Conservation (phyloP, 2,113 vertebrate genomes). For the Hemiprocne comata region DNA sequence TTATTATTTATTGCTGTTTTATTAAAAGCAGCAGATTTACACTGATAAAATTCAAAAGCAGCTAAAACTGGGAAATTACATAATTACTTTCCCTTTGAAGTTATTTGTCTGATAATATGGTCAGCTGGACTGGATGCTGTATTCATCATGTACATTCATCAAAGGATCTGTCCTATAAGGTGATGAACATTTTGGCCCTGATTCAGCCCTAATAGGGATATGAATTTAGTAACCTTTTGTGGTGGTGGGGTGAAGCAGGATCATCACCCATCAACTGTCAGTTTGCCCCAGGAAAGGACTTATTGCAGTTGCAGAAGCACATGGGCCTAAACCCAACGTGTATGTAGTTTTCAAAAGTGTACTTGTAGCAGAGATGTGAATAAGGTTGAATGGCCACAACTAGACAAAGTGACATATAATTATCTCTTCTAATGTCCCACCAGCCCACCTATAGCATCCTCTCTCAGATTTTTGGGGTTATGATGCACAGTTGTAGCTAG, state of each 20-base stretch:
- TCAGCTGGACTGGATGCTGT: background rate
- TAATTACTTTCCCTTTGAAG: background rate
- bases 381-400: background rate
- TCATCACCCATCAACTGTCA: background rate
- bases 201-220: background rate
- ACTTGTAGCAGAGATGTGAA: background rate
- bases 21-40: background rate
- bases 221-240: background rate
- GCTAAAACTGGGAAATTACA: background rate
- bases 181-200: background rate
- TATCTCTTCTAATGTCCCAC: background rate
- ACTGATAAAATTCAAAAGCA: background rate
- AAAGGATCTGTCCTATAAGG: background rate
- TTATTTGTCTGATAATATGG: background rate
- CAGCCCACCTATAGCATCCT: background rate
- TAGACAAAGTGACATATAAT: background rate
- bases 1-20: constrained; percentile 22
- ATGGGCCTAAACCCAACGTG: background rate
- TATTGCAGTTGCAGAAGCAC: background rate
- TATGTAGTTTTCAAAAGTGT: background rate
- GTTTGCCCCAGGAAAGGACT: background rate
- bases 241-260: background rate
- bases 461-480: background rate
- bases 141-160: background rate
- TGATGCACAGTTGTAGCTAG: no score